These are phyloP conservation scores for Microctonus brassicae DNA, from an alignment of 2,888 invertebrate species.

Conservation along the genomic window DNA sequence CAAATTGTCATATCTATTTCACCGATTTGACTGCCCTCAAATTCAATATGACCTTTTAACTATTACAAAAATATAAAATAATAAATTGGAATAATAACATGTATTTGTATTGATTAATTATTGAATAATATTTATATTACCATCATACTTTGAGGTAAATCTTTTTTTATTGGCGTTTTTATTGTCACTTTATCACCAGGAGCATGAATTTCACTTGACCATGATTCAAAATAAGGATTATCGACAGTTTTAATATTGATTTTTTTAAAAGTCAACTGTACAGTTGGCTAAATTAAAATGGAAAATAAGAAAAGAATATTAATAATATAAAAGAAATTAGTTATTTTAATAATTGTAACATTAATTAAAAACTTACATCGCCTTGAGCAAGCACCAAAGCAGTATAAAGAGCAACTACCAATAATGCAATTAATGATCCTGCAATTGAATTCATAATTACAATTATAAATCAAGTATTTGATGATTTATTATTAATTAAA, in stretches of 20 bases:
- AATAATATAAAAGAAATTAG: not conserved
- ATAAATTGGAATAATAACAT: too few species aligned
- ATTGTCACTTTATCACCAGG: constrained; percentile 13
- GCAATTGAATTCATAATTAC: not conserved
- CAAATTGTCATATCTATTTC: constrained; percentile 17
- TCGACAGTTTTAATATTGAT: not conserved
- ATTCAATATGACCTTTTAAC: constrained; percentile 10
- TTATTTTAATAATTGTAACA: not conserved
- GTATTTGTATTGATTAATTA: too few species aligned
- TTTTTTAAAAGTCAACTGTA: not conserved
- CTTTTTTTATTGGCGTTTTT: constrained; percentile 19
- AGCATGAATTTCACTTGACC: not conserved
- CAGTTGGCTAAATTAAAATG: not conserved
- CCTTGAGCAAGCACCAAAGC: not conserved
- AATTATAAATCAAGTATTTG: not conserved
- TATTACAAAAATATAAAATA: constrained; percentile 21
- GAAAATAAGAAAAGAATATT: not conserved
- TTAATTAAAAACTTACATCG: not conserved
- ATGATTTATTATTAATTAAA: not conserved
- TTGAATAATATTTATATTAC: too few species aligned
- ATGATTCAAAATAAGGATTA: constrained; percentile 7
- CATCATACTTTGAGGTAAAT: constrained; percentile 17
- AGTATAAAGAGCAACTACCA: not conserved
- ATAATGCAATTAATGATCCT: not conserved
- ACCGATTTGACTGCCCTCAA: constrained; percentile 18